Conservation (phyloP, 2,113 vertebrate genomes). For the Turnix velox region DNA sequence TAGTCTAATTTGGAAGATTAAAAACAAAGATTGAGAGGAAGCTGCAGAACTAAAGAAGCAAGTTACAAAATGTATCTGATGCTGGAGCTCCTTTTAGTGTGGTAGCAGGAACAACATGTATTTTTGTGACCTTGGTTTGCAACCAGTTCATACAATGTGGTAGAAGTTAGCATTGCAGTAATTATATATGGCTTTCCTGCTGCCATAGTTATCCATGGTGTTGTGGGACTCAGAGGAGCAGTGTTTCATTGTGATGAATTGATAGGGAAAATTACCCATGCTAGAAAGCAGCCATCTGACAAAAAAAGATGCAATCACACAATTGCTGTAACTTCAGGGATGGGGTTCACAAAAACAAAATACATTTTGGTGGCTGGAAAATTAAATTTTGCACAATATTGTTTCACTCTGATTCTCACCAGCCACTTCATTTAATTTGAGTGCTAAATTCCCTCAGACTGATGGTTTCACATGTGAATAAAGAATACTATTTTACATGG, state of each 20-base stretch:
- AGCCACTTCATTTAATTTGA: not conserved
- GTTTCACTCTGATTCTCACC: not conserved
- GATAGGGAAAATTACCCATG: not conserved
- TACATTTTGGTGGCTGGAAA: fast-evolving
- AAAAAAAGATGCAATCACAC: not conserved
- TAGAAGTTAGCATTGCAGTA: slow-evolving; percentile 3
- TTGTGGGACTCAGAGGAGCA: not conserved
- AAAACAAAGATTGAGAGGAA: not conserved
- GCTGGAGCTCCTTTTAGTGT: not conserved
- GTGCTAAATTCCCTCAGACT: not conserved
- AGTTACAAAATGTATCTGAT: not conserved
- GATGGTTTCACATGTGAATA: not conserved
- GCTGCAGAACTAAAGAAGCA: not conserved
- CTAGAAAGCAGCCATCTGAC: not conserved
- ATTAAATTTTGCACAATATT: not conserved
- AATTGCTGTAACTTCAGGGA: not conserved
- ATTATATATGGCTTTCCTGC: slow-evolving; percentile 30
- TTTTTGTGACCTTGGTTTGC: slow-evolving; percentile 13
- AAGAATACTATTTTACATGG: not conserved
- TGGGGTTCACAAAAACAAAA: not conserved
- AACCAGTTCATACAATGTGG: not conserved
- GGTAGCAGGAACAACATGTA: not conserved
- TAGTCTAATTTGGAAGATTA: not conserved
- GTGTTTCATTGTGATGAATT: slow-evolving; percentile 22
- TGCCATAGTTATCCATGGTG: not conserved